These are phyloP conservation scores for Bolinopsis microptera DNA, from an alignment of 37 sponge, comb jelly and placozoan genomes.

Conservation along the genomic window DNA sequence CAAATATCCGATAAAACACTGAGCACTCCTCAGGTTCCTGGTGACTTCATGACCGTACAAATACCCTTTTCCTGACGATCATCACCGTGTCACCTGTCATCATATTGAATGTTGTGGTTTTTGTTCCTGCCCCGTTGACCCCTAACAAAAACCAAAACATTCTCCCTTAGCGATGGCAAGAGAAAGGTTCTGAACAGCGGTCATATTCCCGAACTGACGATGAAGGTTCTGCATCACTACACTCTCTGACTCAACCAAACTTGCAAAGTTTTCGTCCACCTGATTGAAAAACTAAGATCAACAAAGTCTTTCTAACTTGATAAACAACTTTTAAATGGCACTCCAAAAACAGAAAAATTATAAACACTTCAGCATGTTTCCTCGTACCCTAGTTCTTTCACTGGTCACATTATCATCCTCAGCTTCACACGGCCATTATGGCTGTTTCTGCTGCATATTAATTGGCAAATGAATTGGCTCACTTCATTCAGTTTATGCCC, in stretches of 20 bases:
- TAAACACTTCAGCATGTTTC: too few species aligned
- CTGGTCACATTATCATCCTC: neutral
- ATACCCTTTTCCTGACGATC: neutral
- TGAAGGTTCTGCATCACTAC: neutral
- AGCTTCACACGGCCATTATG: too few species aligned
- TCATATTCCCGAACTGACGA: neutral
- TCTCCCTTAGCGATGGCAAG: constrained; percentile 19
- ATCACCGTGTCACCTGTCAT: constrained; percentile 20
- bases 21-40: constrained; percentile 43
- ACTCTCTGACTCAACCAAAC: neutral
- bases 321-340: too few species aligned
- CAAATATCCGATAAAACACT: constrained; percentile 70
- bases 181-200: constrained; percentile 11
- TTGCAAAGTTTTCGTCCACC: neutral
- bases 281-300: too few species aligned
- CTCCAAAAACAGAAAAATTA: too few species aligned
- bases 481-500: neutral
- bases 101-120: constrained; percentile 43
- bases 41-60: constrained; percentile 9
- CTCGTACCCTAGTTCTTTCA: neutral
- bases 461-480: too few species aligned
- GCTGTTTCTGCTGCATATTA: too few species aligned
- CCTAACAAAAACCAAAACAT: constrained; percentile 26
- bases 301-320: too few species aligned
- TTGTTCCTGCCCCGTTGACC: constrained; percentile 30